Conservation (phyloP, 2,797 vertebrate species). For the Xenentodon cancila region DNA sequence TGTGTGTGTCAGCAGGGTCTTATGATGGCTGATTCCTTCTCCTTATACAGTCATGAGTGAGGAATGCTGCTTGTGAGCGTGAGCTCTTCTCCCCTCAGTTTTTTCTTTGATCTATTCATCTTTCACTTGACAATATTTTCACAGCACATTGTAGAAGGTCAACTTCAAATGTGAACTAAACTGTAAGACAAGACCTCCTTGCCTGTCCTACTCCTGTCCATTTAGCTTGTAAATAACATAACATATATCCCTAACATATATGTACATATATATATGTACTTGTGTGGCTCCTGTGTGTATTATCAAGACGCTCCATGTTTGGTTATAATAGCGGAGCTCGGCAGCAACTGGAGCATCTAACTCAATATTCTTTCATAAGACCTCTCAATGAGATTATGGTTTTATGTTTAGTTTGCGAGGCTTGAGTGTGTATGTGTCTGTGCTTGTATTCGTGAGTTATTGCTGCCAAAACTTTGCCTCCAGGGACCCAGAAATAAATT, state of each 20-base stretch:
- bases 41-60: slow-evolving; percentile 80
- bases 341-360: slow-evolving; percentile 56
- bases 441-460: slow-evolving; percentile 11
- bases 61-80: slow-evolving; percentile 67
- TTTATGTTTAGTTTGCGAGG: slow-evolving; percentile 38
- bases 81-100: slow-evolving; percentile 41
- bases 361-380: slow-evolving; percentile 52
- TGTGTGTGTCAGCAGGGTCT: slow-evolving; percentile 46
- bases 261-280: neutral
- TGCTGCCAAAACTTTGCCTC: slow-evolving; percentile 46
- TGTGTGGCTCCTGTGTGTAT: slow-evolving; percentile 6
- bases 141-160: neutral
- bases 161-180: slow-evolving; percentile 1
- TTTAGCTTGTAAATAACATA: slow-evolving; percentile 15
- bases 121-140: slow-evolving; percentile 18
- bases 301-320: slow-evolving; percentile 61
- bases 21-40: slow-evolving; percentile 64
- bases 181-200: neutral
- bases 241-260: too few species aligned
- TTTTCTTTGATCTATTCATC: slow-evolving; percentile 57
- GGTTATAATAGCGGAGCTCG: slow-evolving; percentile 42
- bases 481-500: slow-evolving; percentile 41
- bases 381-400: slow-evolving; percentile 48
- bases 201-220: neutral
- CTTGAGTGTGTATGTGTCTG: slow-evolving; percentile 8